Evolutionary conservation across 2,888 invertebrate genomes (phyloP).

Genomic region (Anodontia alba): DNA sequence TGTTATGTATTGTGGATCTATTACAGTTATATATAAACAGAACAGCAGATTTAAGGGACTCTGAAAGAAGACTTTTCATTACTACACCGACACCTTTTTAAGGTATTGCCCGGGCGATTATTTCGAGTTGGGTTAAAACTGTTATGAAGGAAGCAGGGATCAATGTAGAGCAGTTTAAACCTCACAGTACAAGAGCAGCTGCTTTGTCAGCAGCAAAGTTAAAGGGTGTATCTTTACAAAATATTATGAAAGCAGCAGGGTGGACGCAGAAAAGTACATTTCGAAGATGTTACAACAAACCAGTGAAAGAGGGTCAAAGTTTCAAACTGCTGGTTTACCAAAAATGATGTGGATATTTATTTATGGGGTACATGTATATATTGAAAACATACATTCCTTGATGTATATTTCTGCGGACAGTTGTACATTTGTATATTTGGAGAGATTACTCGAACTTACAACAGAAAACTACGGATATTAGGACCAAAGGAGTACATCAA

Average conservation of each 20-base stretch:
- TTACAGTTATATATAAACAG: conserved; percentile 20
- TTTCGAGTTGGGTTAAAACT: conserved; percentile 28
- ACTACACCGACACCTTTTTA: conserved; percentile 19
- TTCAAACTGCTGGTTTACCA: background rate
- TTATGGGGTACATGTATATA: too few species aligned
- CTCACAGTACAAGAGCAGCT: conserved; percentile 16
- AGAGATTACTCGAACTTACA: too few species aligned
- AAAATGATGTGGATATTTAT: too few species aligned
- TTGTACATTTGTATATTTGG: too few species aligned
- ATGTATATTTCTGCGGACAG: too few species aligned
- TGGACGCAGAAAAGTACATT: conserved; percentile 31
- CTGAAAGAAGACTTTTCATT: conserved; percentile 10
- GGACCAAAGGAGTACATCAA: too few species aligned
- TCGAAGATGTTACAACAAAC: conserved; percentile 18
- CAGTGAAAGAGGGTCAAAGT: background rate
- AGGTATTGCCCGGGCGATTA: conserved; percentile 14
- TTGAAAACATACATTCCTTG: too few species aligned
- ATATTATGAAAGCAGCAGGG: conserved; percentile 23
- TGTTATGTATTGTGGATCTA: background rate
- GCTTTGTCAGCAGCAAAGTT: conserved; percentile 16
- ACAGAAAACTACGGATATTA: too few species aligned
- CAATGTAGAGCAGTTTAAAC: background rate
- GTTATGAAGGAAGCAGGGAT: conserved; percentile 16
- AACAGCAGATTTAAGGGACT: background rate
- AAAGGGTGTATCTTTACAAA: conserved; percentile 6